phyloP scores from a whole-genome alignment of 2,113 vertebrate species.

The Rostratula benghalensis region DNA sequence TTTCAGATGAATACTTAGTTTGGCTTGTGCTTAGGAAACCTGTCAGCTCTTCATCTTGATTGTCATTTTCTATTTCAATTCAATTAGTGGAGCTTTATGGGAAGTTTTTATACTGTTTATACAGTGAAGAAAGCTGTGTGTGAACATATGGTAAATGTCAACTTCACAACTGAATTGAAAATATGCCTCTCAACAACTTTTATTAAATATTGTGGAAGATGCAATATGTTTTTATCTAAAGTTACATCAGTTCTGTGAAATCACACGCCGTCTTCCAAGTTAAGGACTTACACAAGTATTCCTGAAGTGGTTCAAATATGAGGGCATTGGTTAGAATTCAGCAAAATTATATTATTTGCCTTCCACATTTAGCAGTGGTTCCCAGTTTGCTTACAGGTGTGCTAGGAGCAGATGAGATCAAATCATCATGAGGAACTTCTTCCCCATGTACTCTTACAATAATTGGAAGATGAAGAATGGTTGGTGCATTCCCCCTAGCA shows the following conservation, averaged over 20 bases:
- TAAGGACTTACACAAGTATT: background rate
- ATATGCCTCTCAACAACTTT: background rate
- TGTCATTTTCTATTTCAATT: background rate
- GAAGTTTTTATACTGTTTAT: background rate
- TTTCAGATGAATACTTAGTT: constrained; percentile 11
- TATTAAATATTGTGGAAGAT: background rate
- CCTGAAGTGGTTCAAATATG: background rate
- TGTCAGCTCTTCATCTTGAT: background rate
- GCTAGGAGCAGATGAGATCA: background rate
- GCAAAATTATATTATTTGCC: background rate
- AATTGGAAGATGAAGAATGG: background rate
- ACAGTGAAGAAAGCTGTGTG: background rate
- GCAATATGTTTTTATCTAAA: background rate
- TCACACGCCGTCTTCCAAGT: background rate
- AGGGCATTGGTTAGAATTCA: background rate
- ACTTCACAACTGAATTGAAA: background rate
- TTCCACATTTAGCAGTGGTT: background rate
- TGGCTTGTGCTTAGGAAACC: background rate
- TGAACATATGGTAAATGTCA: background rate
- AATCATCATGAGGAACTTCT: background rate
- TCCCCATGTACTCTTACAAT: background rate
- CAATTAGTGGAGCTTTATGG: background rate
- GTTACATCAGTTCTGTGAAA: background rate
- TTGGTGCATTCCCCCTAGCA: background rate
- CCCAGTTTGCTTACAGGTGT: background rate